These are phyloP conservation scores for Pentalonia nigronervosa DNA, from an alignment of 1,140 invertebrate genomes.

Conservation along the genomic window DNA sequence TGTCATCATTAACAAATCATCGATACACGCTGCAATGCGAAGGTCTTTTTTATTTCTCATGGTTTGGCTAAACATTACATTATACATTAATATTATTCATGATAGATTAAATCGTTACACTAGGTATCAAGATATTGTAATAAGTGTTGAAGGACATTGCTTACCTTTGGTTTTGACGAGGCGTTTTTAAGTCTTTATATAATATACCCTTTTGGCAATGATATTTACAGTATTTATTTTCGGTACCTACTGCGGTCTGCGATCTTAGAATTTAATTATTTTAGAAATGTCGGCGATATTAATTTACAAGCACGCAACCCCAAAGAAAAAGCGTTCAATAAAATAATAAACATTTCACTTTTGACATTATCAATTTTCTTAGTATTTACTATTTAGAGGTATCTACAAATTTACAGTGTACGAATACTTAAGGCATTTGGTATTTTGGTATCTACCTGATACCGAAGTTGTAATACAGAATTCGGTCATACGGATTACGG, in stretches of 20 bases:
- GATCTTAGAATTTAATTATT: not conserved
- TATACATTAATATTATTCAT: not conserved
- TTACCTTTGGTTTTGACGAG: constrained; percentile 34
- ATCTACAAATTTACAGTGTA: too few relatives aligned
- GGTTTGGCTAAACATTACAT: not conserved
- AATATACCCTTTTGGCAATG: not conserved
- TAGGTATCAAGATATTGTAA: not conserved
- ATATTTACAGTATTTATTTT: not conserved
- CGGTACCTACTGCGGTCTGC: not conserved
- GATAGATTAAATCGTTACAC: not conserved
- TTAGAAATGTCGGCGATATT: not conserved
- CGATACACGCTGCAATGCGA: not conserved
- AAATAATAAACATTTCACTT: not conserved
- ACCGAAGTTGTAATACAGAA: too few relatives aligned
- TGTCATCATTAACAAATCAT: not conserved
- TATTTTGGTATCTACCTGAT: too few relatives aligned
- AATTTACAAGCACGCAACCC: not conserved
- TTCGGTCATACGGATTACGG: too few relatives aligned
- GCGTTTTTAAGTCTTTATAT: not conserved
- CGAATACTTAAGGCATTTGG: too few relatives aligned
- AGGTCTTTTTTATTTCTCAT: constrained; percentile 49
- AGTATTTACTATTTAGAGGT: not conserved
- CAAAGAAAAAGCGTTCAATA: not conserved
- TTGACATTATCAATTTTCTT: not conserved
- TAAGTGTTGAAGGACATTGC: not conserved